Base-by-base conservation (phyloP, 2,113 vertebrate genomes). In the Apodemus speciosus region DNA sequence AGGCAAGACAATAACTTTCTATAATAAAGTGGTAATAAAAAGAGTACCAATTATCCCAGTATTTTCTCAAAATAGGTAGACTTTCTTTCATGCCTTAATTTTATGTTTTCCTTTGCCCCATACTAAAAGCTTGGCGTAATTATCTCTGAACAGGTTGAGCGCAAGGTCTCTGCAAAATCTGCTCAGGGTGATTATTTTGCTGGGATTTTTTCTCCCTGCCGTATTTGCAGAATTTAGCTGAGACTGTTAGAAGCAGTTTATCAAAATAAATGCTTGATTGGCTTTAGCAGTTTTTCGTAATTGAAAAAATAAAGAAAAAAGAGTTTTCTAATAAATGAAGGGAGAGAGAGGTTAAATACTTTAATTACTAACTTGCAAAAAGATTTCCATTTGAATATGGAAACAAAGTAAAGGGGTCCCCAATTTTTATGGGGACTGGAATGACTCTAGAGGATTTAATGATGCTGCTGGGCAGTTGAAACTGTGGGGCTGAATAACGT, bases 191-290 rank as follows among this genome's bases (percentile, higher is more conserved):
- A 97, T 97, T 98, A 98, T 98, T 97, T 97, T 97, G 95, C 60
- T 94, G 91, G 88, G 40, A 95, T 96, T 97, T 35, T 51, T 30
- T 92, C 93, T 95, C 97, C 91, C 97, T 96, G 97, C 97, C 96
- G 97, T 96, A 97, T 98, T 97, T 98, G 97, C 96, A 96, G 97
- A 98, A 97, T 97, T 98, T 97, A 98, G 97, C 97, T 97, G 97
- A 98, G 96, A 97, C 96, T 97, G 97, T 97, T 98, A 97, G 96
- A 97, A 97, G 95, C 89, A 95, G 94, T 98, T 97, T 98, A 97
- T 97, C 97, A 98, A 98, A 98, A 98, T 97, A 98, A 97, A 96
- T 72, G 46, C 97, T 97, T 97, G 96, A 97, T 98, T 96, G 96
- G 95, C 96, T 97, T 97, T 91, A 97, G 94, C 90, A 97, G 95